Evolutionary conservation across 2,888 invertebrate genomes (phyloP), one percentile per base, ranked within the genome.

Genomic region (Lottia scabra): DNA sequence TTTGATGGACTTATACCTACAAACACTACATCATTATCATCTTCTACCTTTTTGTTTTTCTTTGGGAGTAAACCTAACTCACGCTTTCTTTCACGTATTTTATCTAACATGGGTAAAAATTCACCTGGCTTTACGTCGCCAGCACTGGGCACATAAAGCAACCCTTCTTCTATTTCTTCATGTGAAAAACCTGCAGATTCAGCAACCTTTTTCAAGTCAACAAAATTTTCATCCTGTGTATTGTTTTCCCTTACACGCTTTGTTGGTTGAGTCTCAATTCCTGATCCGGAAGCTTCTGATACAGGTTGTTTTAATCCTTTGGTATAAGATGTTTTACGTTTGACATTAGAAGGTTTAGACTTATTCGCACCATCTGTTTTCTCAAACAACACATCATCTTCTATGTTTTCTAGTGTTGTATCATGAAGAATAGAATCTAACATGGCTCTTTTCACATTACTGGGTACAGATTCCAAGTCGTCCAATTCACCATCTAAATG

Each of bases 141-240:
- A 64, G 80, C 78, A n/a, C 79, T 78, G 68, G 78, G 74, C 2
- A 78, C 80, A 79, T 76, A 79, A 6, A 73, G 67, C 8, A 84
- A 71, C 63, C 81, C 83, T 68, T 77, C 75, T 8, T 78, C 74
- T 15, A 83, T 74, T 63, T 79, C 79, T 19, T 71, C 63, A 26
- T 73, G 71, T 15, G 73, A 45, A 72, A 80, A 83, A 19, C 83
- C 83, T 26, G 80, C 77, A 43, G 74, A 72, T 27, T 72, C 30
- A 26, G 81, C 84, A 76, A 83, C 78, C n/a, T 62, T 68, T 44
- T 71, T 65, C 45, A 83, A 74, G 73, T 80, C 80, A 62, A 78
- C 71, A 44, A 75, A 75, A 26, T 63, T 62, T 30, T 46, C 30
- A 5, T 43, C 38, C 0, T 4, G 8, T 23, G 26, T 26, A 13